Base-by-base conservation (phyloP, 92 coral and sea anemone species). In the Zoanthus sansibaricus region DNA sequence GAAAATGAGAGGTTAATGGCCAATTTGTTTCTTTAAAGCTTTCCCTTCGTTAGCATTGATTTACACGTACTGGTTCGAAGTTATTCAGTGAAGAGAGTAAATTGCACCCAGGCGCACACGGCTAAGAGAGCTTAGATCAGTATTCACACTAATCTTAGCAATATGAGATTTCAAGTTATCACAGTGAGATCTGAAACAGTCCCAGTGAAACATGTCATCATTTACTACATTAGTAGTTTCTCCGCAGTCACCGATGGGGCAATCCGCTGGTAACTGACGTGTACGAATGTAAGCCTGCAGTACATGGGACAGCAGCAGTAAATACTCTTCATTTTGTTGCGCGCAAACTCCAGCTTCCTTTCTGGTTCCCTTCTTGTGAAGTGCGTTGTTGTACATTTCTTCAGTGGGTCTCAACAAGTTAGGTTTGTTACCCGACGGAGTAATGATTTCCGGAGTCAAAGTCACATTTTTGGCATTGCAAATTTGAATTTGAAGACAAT, bases 141-240 rank as follows among this genome's bases (percentile, higher is more conserved):
- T 67, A 11, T 31, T 33, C 18, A 6, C 0, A 49, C 21, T 32
- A 46, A 80, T 80, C 85, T 30, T 64, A 1, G 46, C 31, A 16
- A 80, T 46, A 33, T 80, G 85, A 30, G 52, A 66, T 9, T 13
- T 30, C n/a, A 80, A 47, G 62, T 80, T 80, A 15, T 80, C 20
- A 20, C 46, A 72, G 16, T 80, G 85, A 15, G 85, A 80, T 21
- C 37, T 80, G 75, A 80, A 66, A 64, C 66, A 14, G 16, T 52
- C 31, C 83, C 83, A 78, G 32, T 78, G 70, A n/a, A 13, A n/a
- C n/a, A 32, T 32, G 68, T 78, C 83, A 13, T 62, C 83, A 32
- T 59, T 69, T 15, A 21, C 30, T 46, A 59, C 51, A 15, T 42
- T 16, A n/a, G 31, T 16, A n/a, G 31, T n/a, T 37, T 37, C 42